Evolutionary conservation across 2,113 vertebrate species (phyloP), one percentile per base, ranked within the genome.

Genomic region (Merops nubicus): DNA sequence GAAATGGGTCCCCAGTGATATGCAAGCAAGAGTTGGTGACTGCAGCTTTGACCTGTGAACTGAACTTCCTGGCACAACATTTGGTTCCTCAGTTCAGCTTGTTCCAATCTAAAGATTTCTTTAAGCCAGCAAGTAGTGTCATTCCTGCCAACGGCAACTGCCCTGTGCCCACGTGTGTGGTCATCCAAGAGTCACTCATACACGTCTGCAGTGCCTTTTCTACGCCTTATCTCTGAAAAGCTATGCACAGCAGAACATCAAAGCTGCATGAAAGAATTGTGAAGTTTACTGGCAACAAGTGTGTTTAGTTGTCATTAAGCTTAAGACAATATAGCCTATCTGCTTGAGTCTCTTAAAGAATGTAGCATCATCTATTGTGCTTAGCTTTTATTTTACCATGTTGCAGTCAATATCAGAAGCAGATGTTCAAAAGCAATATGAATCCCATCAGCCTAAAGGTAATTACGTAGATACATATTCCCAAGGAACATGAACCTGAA

Each of bases 121-220:
- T 77, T 22, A 18, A 38, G 50, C 40, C 50, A 33, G 8, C 36
- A 43, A n/a, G 45, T 43, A 2, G 0, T 29, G 70, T 45, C 33
- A 13, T 56, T 60, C 7, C 48, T 73, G 19, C 42, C 48, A 22
- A 53, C 0, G 3, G 16, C 7, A n/a, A 21, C 29, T 47, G 50
- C 43, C 80, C 13, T 63, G 7, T 59, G 12, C 34, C 6, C 59
- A 11, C 4, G 1, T 38, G 10, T 50, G 40, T 60, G 59, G 34
- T 45, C 19, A 21, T 68, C 38, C 40, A 9, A 76, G 53, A 73
- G 48, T 68, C 25, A 25, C 34, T 21, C n/a, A 11, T 15, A 1
- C 7, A 0, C 62, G 12, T 3, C 0, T 50, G 33, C n/a, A 25
- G 45, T 53, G 54, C 15, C 33, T 53, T 21, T 40, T 73, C 22